Base-by-base conservation (phyloP, 2,113 vertebrate species). In the cattle (Bos taurus) region DNA sequence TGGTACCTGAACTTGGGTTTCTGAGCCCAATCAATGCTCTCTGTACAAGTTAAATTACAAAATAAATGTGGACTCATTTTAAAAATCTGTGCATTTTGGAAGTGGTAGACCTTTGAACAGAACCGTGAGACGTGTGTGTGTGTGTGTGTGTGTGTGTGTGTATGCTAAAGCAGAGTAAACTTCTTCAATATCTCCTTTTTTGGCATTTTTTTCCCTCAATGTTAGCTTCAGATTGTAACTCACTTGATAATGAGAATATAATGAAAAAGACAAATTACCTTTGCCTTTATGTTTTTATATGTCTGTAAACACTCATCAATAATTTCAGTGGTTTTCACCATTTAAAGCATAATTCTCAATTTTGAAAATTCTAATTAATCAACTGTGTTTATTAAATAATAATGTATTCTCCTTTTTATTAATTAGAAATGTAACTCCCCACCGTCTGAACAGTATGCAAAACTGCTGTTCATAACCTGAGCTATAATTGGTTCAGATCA, bases 371-470 rank as follows among this genome's bases (percentile, higher is more conserved):
- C 21, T 60, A 93, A 19, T 85, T 86, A 88, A 84, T 71, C 28
- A 80, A 30, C 46, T 85, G 9, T 33, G 46, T 95, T 94, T 96
- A 90, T 93, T 96, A 95, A 96, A n/a, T 74, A 87, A 93, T 96
- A 77, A 59, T 91, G 74, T 91, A 36, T 60, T 80, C 56, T 78
- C 71, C 52, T 94, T 71, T 85, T 93, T 90, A 48, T 94, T 62
- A 62, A 48, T 89, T 93, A 91, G 57, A 95, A 96, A 60, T n/a
- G 48, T 93, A 62, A 48, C 30, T 96, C n/a, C 33, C 54, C n/a
- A 50, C 26, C 5, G 30, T 93, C 83, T 59, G 52, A 91, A 56
- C 7, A 77, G n/a, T 43, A 54, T 36, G 3, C 4, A 56, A 7
- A 92, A 60, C n/a, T 78, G 14, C 13, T 71, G 2, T 88, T 93